Percentiles rank a stretch among this genome's conserved stretches.
Evolutionary conservation across 2,113 vertebrate species (phyloP).

Genomic region (Thinocorus orbignyianus): DNA sequence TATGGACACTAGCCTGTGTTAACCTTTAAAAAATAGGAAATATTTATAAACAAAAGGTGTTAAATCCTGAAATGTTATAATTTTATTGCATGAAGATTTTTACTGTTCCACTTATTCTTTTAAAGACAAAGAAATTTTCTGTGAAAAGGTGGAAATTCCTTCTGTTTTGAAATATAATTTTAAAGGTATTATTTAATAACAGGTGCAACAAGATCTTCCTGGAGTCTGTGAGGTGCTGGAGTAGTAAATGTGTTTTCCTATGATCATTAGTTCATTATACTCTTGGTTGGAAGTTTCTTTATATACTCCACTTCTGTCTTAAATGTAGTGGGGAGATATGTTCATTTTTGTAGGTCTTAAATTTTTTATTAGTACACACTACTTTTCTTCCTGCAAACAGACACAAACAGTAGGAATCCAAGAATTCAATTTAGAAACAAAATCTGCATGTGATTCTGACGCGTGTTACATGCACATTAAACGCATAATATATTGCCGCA

Average conservation of each 20-base stretch:
- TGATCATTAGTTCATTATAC: background rate
- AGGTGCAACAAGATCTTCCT: background rate
- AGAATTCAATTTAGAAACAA: background rate
- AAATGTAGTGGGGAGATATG: background rate
- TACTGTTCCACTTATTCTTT: background rate
- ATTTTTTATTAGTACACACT: background rate
- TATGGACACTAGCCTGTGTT: background rate
- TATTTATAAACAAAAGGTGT: background rate
- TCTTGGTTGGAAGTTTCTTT: background rate
- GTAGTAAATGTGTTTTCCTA: background rate
- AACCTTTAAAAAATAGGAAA: background rate
- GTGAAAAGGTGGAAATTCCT: background rate
- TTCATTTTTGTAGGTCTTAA: background rate
- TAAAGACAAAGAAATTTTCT: background rate
- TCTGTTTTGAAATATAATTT: background rate
- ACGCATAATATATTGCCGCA: background rate
- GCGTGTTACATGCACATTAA: background rate
- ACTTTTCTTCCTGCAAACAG: conserved; percentile 32
- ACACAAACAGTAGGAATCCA: conserved; percentile 21
- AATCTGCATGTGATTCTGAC: conserved; percentile 1
- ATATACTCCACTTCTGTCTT: background rate
- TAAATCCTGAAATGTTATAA: background rate
- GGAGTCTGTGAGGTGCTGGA: background rate
- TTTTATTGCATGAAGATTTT: background rate
- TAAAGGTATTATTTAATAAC: background rate